A percentile compares a stretch with the other conserved stretches of the same genome.
Conservation (phyloP, 35 echinoderm and acorn worm genomes). For the Hemicentrotus pulcherrimus region DNA sequence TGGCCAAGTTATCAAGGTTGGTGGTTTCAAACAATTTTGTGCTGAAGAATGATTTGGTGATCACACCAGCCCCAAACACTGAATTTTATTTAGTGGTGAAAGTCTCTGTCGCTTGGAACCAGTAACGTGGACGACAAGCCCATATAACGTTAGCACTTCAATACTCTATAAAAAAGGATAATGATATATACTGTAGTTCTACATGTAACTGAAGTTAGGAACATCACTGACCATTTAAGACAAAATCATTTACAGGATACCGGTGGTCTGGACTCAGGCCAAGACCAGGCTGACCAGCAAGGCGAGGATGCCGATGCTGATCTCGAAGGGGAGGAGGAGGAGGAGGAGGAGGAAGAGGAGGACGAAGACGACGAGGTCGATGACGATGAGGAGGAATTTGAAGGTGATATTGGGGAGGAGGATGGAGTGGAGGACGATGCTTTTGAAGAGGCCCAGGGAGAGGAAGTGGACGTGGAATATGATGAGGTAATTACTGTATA, state of each 20-base stretch:
- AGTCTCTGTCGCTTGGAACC: too few species aligned
- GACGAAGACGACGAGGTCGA: conserved; percentile 61
- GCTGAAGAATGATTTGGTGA: too few species aligned
- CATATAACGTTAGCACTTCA: too few species aligned
- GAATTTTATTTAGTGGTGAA: too few species aligned
- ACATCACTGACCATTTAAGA: not conserved
- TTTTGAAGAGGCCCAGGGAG: not conserved
- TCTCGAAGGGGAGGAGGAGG: conserved; percentile 59
- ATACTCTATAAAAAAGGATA: too few species aligned
- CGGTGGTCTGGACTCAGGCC: not conserved
- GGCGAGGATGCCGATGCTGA: conserved; percentile 56
- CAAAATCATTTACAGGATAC: conserved; percentile 6
- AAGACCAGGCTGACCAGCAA: not conserved
- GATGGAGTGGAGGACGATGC: conserved; percentile 53
- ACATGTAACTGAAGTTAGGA: not conserved
- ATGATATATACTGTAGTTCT: too few species aligned
- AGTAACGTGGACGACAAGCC: too few species aligned
- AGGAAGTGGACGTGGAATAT: not conserved
- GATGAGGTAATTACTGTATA: not conserved
- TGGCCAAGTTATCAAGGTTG: too few species aligned
- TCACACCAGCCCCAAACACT: too few species aligned
- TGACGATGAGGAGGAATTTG: conserved; percentile 68
- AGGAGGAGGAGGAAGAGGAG: conserved; percentile 65
- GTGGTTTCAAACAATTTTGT: too few species aligned
- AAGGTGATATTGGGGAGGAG: conserved; percentile 34